Conservation (phyloP, 2,797 vertebrate species). For the Botia kubotai region DNA sequence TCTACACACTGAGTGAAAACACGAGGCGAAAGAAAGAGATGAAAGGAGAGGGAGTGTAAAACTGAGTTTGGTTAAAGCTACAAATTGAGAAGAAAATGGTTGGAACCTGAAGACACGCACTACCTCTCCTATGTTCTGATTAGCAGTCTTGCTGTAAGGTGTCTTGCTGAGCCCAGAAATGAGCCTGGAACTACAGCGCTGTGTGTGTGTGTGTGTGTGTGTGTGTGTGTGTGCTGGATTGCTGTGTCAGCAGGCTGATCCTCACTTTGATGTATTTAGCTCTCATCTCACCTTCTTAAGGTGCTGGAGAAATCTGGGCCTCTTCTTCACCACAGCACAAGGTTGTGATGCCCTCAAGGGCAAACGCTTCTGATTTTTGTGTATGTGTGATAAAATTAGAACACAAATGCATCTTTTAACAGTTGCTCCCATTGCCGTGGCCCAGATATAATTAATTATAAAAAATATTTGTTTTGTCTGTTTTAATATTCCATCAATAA, state of each 20-base stretch:
- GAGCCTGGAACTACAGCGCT: conserved; percentile 87
- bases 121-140: neutral
- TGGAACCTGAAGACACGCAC: conserved; percentile 40
- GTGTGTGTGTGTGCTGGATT: conserved; percentile 86
- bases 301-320: conserved; percentile 72
- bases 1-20: conserved; percentile 71
- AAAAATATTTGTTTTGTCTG: too few species aligned
- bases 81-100: conserved; percentile 90
- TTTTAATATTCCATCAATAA: neutral
- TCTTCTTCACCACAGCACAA: conserved; percentile 79
- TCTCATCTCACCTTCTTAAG: conserved; percentile 84
- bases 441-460: neutral
- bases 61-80: conserved; percentile 76
- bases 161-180: conserved; percentile 93
- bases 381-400: conserved; percentile 57
- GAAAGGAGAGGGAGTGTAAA: neutral
- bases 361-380: conserved; percentile 75
- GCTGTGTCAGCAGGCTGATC: conserved; percentile 89
- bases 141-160: conserved; percentile 16
- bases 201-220: conserved; percentile 73
- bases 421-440: neutral
- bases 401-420: conserved; percentile 8
- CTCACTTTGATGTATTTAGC: conserved; percentile 87
- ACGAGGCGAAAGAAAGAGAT: neutral
- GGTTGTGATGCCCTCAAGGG: conserved; percentile 87